A percentile compares a stretch with the other conserved stretches of the same genome.
Evolutionary conservation across 2,888 invertebrate genomes (phyloP).

Genomic region (Salticus scenicus): DNA sequence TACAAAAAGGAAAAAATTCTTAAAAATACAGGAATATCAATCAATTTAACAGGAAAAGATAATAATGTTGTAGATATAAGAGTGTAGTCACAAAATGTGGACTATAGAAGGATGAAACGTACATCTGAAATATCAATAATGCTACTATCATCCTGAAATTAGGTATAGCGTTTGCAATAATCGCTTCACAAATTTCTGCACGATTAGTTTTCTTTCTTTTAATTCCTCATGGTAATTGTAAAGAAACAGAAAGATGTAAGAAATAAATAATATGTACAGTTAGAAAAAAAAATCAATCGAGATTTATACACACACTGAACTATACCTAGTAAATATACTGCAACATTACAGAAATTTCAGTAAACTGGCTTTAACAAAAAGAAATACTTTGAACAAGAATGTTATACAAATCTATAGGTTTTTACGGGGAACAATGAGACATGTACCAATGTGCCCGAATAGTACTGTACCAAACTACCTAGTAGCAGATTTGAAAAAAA

Average conservation of each 20-base stretch:
- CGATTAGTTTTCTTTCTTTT: background rate
- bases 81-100: background rate
- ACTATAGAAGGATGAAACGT: background rate
- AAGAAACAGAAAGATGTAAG: no score
- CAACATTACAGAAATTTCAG: no score
- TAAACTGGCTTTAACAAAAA: no score
- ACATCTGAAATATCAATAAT: no score
- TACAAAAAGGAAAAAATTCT: background rate
- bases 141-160: no score
- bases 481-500: background rate
- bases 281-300: no score
- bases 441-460: background rate
- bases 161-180: no score
- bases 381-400: background rate
- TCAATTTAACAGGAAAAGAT: background rate
- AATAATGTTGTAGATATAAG: background rate
- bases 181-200: background rate
- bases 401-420: background rate
- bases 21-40: background rate
- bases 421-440: background rate
- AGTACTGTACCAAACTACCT: background rate
- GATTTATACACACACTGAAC: no score
- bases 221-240: no score
- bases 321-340: no score
- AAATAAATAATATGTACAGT: no score